A percentile compares a stretch with the other conserved stretches of the same genome.
Conservation (phyloP, 2,888 invertebrate species). For the Dryobota labecula region DNA sequence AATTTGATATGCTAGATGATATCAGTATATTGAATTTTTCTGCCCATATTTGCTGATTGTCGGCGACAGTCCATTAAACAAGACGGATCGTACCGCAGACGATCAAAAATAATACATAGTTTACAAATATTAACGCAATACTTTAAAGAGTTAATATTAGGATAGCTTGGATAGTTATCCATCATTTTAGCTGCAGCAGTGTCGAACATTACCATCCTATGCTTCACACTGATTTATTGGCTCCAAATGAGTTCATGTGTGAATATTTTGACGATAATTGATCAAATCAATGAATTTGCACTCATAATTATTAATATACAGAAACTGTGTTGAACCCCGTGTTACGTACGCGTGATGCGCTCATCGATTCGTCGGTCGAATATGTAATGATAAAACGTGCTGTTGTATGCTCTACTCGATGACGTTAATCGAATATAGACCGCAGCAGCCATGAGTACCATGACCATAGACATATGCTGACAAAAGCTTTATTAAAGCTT, state of each 20-base stretch:
- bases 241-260: conserved; percentile 5
- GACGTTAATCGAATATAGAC: conserved; percentile 7
- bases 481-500: background rate
- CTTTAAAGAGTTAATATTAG: background rate
- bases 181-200: background rate
- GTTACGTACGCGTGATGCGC: background rate
- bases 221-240: background rate
- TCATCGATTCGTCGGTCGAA: background rate
- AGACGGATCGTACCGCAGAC: background rate
- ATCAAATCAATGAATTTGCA: background rate
- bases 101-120: background rate
- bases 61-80: background rate
- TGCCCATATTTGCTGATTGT: background rate
- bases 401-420: conserved; percentile 7
- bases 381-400: background rate
- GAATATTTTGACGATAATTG: conserved; percentile 4
- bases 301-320: conserved; percentile 4
- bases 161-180: background rate
- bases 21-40: background rate
- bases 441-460: background rate
- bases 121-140: background rate
- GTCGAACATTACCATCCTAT: background rate
- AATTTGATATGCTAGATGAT: background rate
- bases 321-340: background rate
- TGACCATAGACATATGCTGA: background rate